These are phyloP conservation scores for Trachelus iudaicus DNA, from an alignment of 2,888 invertebrate species.

Conservation along the genomic window DNA sequence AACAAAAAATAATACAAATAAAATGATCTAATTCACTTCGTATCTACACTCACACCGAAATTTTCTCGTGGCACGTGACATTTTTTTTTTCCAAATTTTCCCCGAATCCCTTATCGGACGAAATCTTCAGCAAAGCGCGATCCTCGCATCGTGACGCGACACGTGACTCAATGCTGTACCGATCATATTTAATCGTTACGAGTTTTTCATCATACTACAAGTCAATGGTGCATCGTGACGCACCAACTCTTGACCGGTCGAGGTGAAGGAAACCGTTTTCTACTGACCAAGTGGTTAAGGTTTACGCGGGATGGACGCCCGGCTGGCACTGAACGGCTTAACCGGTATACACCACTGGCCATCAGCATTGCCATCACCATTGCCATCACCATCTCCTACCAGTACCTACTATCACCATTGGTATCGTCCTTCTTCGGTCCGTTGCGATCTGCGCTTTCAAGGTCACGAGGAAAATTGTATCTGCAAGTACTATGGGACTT, in stretches of 20 bases:
- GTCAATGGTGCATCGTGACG: constrained; percentile 31
- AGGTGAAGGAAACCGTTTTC: not conserved
- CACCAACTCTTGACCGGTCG: not conserved
- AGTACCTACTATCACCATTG: constrained; percentile 7
- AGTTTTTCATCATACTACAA: constrained; percentile 10
- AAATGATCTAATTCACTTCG: not conserved
- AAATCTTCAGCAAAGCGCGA: not conserved
- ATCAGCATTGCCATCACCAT: constrained; percentile 29
- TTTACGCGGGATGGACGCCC: constrained; percentile 50
- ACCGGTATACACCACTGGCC: constrained; percentile 53
- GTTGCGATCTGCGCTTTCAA: constrained; percentile 40
- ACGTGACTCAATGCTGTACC: not conserved
- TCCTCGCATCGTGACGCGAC: not conserved
- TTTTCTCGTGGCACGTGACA: not conserved
- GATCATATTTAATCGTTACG: constrained; percentile 18
- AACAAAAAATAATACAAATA: not conserved
- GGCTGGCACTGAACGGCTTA: constrained; percentile 53
- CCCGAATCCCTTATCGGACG: not conserved
- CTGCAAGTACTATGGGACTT: not conserved
- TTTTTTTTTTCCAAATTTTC: not conserved
- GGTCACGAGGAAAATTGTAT: constrained; percentile 44
- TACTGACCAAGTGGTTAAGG: constrained; percentile 36
- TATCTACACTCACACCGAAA: not conserved
- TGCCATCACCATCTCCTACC: constrained; percentile 18
- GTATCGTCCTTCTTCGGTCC: constrained; percentile 43